Conservation (phyloP, 2,888 invertebrate genomes). For the Lacanobia wlatinum region DNA sequence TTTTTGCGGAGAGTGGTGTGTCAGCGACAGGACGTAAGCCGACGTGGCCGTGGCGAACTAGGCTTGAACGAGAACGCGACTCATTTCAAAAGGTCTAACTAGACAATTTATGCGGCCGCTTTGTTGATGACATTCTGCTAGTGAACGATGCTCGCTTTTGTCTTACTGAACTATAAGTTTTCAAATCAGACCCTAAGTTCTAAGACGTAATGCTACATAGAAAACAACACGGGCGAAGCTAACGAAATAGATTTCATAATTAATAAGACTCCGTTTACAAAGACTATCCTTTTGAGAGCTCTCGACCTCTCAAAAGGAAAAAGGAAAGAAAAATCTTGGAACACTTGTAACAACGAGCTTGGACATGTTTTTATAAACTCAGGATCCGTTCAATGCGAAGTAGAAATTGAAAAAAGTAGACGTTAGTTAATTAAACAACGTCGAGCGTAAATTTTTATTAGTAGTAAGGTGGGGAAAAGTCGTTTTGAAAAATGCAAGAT, state of each 20-base stretch:
- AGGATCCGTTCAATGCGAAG: constrained; percentile 37
- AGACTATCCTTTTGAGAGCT: constrained; percentile 40
- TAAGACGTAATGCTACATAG: constrained; percentile 10
- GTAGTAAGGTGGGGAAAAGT: constrained; percentile 49
- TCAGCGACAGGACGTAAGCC: constrained; percentile 81
- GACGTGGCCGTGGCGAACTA: constrained; percentile 75
- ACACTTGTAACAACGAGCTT: constrained; percentile 46
- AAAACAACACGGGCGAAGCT: constrained; percentile 17
- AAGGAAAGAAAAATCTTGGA: constrained; percentile 35
- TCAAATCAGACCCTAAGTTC: constrained; percentile 37
- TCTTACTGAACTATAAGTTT: constrained; percentile 53
- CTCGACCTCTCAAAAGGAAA: constrained; percentile 22
- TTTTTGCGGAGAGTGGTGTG: constrained; percentile 86
- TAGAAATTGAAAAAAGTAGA: constrained; percentile 34
- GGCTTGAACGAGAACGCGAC: constrained; percentile 72
- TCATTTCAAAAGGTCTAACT: constrained; percentile 74
- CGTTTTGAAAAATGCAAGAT: constrained; percentile 68
- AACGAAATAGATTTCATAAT: constrained; percentile 48
- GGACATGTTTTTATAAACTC: constrained; percentile 50
- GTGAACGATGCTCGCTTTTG: constrained; percentile 67
- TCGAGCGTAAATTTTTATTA: constrained; percentile 49
- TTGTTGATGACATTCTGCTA: constrained; percentile 70
- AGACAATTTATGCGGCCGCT: constrained; percentile 75
- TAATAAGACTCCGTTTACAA: constrained; percentile 44
- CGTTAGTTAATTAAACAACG: constrained; percentile 59